phyloP scores from a whole-genome alignment of 2,113 vertebrate genomes.

The Physeter macrocephalus region DNA sequence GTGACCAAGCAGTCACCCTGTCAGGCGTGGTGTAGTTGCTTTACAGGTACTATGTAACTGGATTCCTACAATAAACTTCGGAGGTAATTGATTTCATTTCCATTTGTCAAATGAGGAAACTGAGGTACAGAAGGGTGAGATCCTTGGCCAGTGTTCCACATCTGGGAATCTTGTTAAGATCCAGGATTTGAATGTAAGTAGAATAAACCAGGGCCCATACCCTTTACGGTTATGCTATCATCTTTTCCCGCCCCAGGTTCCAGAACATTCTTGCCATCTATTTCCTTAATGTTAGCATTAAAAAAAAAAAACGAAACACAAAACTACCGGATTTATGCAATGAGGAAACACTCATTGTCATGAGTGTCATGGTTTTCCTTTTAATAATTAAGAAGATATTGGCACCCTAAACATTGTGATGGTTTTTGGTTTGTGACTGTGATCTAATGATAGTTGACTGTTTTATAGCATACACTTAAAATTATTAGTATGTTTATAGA shows the following conservation, averaged over 20 bases:
- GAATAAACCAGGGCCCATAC: background rate
- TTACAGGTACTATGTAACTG: background rate
- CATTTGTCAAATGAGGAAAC: background rate
- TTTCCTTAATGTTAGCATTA: background rate
- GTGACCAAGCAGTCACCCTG: background rate
- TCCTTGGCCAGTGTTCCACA: background rate
- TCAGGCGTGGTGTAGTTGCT: background rate
- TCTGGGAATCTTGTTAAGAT: background rate
- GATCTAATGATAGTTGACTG: background rate
- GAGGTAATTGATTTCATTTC: background rate
- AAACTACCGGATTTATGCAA: background rate
- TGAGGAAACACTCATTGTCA: background rate
- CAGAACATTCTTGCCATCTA: background rate
- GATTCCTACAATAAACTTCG: background rate
- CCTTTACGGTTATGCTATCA: rapidly evolving
- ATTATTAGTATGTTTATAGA: background rate
- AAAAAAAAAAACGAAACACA: background rate
- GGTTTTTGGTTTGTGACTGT: background rate
- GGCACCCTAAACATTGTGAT: background rate
- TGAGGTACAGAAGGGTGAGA: background rate
- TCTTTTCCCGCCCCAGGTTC: background rate
- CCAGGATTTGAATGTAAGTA: background rate
- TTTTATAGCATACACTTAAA: background rate
- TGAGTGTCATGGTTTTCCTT: background rate
- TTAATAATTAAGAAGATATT: background rate